Conservation (phyloP, 2,888 invertebrate genomes). For the Limenitis camilla region DNA sequence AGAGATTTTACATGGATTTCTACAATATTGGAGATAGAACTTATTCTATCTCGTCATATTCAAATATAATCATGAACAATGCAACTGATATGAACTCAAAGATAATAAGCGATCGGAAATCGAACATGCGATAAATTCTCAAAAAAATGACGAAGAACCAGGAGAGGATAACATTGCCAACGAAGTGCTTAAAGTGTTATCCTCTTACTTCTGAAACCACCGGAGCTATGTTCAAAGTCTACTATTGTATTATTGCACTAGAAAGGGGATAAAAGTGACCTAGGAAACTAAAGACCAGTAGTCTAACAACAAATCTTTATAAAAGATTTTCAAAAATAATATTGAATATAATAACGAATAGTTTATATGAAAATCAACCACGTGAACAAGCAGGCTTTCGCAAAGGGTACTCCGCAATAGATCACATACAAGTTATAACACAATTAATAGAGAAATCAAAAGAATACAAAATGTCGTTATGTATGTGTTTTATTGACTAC, state of each 20-base stretch:
- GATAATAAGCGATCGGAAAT: too few relatives aligned
- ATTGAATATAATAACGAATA: too few relatives aligned
- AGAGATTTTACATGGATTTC: not conserved
- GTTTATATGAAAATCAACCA: too few relatives aligned
- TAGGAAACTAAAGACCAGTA: not conserved
- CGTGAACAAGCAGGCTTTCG: too few relatives aligned
- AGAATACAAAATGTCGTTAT: slow-evolving; percentile 3
- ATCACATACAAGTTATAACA: too few relatives aligned
- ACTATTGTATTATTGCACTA: slow-evolving; percentile 4
- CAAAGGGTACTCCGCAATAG: too few relatives aligned
- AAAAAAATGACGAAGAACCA: slow-evolving; percentile 8
- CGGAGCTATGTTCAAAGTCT: slow-evolving; percentile 9
- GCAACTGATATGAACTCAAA: too few relatives aligned
- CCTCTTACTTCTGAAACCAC: not conserved
- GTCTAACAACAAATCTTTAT: slow-evolving; percentile 3
- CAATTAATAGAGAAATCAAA: not conserved
- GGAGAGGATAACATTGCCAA: slow-evolving; percentile 1
- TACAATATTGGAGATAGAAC: not conserved
- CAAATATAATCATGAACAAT: too few relatives aligned
- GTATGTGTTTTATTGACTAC: slow-evolving; percentile 16
- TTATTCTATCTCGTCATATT: too few relatives aligned
- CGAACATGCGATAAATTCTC: slow-evolving; percentile 9
- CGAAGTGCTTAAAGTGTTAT: slow-evolving; percentile 5
- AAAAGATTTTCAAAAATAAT: too few relatives aligned
- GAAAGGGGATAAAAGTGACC: slow-evolving; percentile 10